These are phyloP conservation scores for Beris chalybata DNA, from an alignment of 2,888 invertebrate species.

Conservation along the genomic window DNA sequence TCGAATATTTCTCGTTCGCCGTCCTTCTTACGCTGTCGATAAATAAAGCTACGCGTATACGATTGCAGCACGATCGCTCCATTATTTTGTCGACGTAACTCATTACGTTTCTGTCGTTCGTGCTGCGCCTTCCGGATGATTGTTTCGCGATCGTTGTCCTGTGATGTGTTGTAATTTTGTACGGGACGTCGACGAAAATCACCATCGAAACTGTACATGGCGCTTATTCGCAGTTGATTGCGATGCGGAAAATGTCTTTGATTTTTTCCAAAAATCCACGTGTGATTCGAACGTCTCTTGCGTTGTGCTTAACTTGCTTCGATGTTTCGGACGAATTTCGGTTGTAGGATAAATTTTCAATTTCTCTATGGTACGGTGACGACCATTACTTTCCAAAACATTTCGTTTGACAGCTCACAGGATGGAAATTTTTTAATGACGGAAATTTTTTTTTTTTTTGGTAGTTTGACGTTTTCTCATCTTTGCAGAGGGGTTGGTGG, in stretches of 20 bases:
- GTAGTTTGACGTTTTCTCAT: too few relatives aligned
- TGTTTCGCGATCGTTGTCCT: conserved; percentile 67
- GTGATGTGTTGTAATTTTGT: conserved; percentile 86
- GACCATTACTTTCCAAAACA: conserved; percentile 27
- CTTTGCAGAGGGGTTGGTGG: too few relatives aligned
- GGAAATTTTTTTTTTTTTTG: neutral
- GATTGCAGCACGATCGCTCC: conserved; percentile 84
- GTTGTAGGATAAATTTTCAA: neutral
- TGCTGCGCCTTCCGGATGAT: conserved; percentile 79
- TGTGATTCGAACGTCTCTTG: neutral
- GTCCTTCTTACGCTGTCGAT: conserved; percentile 68
- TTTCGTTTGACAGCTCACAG: conserved; percentile 22
- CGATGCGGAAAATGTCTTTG: neutral
- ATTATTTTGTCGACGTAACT: conserved; percentile 71
- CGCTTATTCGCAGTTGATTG: neutral
- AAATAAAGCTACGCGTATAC: conserved; percentile 73
- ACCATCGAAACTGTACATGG: conserved; percentile 83
- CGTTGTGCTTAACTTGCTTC: neutral
- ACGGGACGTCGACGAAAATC: conserved; percentile 83
- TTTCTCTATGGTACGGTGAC: conserved; percentile 5
- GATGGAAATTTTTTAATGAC: conserved; percentile 21
- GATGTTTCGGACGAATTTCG: neutral
- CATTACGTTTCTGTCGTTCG: conserved; percentile 86
- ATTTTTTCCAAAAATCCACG: neutral
- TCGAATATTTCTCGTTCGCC: conserved; percentile 73